Percentiles rank a stretch among this genome's conserved stretches.
Evolutionary conservation across 2,797 vertebrate genomes (phyloP).

Genomic region (Pseudochaenichthys georgianus): DNA sequence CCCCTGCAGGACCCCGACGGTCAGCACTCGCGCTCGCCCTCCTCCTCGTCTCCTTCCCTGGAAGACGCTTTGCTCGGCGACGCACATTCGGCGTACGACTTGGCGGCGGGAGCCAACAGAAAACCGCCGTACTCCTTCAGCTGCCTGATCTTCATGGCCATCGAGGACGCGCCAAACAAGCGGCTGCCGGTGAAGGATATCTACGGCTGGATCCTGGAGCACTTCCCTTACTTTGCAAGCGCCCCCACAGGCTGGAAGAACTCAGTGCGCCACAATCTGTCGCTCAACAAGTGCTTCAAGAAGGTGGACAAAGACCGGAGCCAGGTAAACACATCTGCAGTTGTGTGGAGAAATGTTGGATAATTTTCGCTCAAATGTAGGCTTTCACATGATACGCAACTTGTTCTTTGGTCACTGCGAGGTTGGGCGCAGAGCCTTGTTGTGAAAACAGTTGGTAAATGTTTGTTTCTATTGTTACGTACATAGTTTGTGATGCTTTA

Average conservation of each 20-base stretch:
- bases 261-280: slow-evolving; percentile 97
- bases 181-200: slow-evolving; percentile 98
- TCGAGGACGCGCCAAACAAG: slow-evolving; percentile 96
- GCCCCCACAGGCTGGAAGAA: slow-evolving; percentile 99
- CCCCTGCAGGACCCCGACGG: slow-evolving; percentile 92
- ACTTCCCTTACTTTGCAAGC: slow-evolving; percentile 97
- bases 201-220: slow-evolving; percentile 99
- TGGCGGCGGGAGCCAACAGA: slow-evolving; percentile 93
- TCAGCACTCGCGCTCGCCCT: slow-evolving; percentile 80
- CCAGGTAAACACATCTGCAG: slow-evolving; percentile 88
- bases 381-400: too few relatives aligned
- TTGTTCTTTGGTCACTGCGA: too few relatives aligned
- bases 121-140: slow-evolving; percentile 98
- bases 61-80: slow-evolving; percentile 83
- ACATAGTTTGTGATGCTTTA: too few relatives aligned
- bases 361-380: background rate
- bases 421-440: too few relatives aligned
- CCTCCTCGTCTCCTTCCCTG: slow-evolving; percentile 90
- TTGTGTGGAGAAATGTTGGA: background rate
- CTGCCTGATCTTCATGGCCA: slow-evolving; percentile 99
- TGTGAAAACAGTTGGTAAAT: too few relatives aligned
- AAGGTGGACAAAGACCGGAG: slow-evolving; percentile 98
- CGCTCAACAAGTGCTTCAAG: slow-evolving; percentile 99
- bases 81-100: slow-evolving; percentile 88
- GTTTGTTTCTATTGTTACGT: too few relatives aligned